Conservation (phyloP, 2,888 invertebrate species). For the Epistrophe eligans region DNA sequence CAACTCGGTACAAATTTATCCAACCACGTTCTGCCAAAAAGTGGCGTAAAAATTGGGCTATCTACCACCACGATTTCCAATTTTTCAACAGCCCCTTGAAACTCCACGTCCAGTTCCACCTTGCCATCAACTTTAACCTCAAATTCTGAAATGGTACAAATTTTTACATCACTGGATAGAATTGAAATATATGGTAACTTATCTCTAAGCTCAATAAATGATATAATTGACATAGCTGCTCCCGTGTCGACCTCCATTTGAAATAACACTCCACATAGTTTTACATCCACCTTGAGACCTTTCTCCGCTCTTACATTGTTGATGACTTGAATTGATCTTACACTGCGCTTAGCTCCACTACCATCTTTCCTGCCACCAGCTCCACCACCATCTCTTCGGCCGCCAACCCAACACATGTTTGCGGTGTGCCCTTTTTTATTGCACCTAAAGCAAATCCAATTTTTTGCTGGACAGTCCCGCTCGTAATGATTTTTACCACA, state of each 20-base stretch:
- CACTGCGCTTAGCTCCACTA: constrained; percentile 34
- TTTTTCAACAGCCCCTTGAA: constrained; percentile 17
- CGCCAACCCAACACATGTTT: constrained; percentile 17
- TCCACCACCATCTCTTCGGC: constrained; percentile 32
- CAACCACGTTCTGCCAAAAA: constrained; percentile 36
- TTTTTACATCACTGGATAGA: neutral
- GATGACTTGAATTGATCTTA: constrained; percentile 19
- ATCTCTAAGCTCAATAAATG: neutral
- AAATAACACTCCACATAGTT: too few species aligned
- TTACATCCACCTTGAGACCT: constrained; percentile 9
- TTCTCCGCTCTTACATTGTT: constrained; percentile 12
- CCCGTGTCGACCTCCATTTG: too few species aligned
- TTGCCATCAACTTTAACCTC: constrained; percentile 27
- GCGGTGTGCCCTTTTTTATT: constrained; percentile 30
- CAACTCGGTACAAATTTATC: constrained; percentile 32
- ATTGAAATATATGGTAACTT: constrained; percentile 32
- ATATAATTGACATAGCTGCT: too few species aligned
- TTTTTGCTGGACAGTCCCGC: constrained; percentile 17
- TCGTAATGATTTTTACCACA: constrained; percentile 24
- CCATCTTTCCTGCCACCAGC: constrained; percentile 17
- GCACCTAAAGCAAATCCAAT: constrained; percentile 28
- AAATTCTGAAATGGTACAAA: neutral
- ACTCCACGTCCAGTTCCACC: constrained; percentile 32
- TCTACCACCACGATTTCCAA: constrained; percentile 26
- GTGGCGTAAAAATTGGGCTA: constrained; percentile 27